Evolutionary conservation across 2,797 vertebrate species (phyloP).

Genomic region (Odontamblyopus lacepedii): DNA sequence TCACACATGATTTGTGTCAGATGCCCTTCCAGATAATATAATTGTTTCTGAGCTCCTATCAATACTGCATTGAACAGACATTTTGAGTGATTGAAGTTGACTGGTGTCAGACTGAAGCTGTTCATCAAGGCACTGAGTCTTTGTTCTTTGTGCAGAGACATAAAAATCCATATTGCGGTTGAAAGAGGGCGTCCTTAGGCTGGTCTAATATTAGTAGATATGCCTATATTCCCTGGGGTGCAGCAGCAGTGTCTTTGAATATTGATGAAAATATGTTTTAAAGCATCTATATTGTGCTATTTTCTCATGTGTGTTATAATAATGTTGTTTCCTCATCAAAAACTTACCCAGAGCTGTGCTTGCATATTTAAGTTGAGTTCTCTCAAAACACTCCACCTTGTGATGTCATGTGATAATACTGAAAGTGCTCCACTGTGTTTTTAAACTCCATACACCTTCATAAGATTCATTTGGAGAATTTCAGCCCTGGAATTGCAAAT

Average conservation of each 20-base stretch:
- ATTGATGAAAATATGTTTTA: conserved; percentile 23
- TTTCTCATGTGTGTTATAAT: too few species aligned
- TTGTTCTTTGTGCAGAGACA: conserved; percentile 2
- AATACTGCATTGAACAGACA: not conserved
- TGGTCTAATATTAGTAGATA: conserved; percentile 24
- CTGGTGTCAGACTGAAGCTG: not conserved
- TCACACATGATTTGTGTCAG: not conserved
- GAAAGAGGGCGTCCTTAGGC: conserved; percentile 18
- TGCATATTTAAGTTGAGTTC: too few species aligned
- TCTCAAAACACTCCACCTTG: not conserved
- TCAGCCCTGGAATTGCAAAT: too few species aligned
- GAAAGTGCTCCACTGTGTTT: too few species aligned
- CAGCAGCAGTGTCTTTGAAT: conserved; percentile 7
- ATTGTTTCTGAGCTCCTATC: not conserved
- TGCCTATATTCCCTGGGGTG: conserved; percentile 4
- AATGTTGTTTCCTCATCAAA: too few species aligned
- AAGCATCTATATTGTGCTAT: too few species aligned
- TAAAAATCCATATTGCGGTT: conserved; percentile 24
- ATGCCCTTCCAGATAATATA: not conserved
- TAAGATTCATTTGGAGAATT: too few species aligned
- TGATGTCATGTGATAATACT: not conserved
- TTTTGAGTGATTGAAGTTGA: not conserved
- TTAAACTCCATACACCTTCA: too few species aligned
- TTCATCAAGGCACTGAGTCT: not conserved
- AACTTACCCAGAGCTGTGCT: too few species aligned